Percentiles rank a stretch among this genome's conserved stretches.
Evolutionary conservation across 2,888 invertebrate species (phyloP).

Genomic region (Trissolcus brochymenae): DNA sequence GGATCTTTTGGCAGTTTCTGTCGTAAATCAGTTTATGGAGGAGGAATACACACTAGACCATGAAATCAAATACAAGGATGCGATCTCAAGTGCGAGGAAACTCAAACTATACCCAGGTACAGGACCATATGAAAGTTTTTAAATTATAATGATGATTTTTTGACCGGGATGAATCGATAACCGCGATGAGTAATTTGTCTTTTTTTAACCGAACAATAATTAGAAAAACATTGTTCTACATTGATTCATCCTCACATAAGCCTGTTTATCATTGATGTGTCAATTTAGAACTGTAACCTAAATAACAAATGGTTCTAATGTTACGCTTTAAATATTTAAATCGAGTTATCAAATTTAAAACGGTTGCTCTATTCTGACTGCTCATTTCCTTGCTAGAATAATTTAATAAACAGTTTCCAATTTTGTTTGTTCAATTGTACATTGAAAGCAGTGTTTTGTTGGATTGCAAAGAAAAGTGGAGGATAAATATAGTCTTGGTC

Average conservation of each 20-base stretch:
- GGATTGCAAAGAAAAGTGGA: too few relatives aligned
- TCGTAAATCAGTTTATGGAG: slow-evolving; percentile 69
- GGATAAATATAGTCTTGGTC: slow-evolving; percentile 32
- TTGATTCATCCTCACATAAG: slow-evolving; percentile 43
- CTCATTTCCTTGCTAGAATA: neutral
- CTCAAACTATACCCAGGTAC: slow-evolving; percentile 77
- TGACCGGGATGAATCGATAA: too few relatives aligned
- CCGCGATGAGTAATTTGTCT: neutral
- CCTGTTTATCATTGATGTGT: slow-evolving; percentile 29
- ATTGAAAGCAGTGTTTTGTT: too few relatives aligned
- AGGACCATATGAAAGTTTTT: slow-evolving; percentile 19
- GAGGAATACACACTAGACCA: slow-evolving; percentile 83
- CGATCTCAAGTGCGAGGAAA: slow-evolving; percentile 78
- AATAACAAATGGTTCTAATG: slow-evolving; percentile 30
- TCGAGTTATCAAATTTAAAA: slow-evolving; percentile 29
- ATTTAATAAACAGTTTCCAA: too few relatives aligned
- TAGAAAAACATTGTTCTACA: slow-evolving; percentile 44
- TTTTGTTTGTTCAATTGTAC: too few relatives aligned
- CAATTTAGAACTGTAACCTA: slow-evolving; percentile 41
- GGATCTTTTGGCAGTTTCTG: slow-evolving; percentile 65
- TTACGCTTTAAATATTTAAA: slow-evolving; percentile 24
- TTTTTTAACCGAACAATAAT: slow-evolving; percentile 26
- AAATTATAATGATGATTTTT: neutral
- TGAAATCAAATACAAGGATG: slow-evolving; percentile 80
- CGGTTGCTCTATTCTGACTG: slow-evolving; percentile 13